Evolutionary conservation across 1,140 invertebrate genomes (phyloP).

Genomic region (Asbolus verrucosus): DNA sequence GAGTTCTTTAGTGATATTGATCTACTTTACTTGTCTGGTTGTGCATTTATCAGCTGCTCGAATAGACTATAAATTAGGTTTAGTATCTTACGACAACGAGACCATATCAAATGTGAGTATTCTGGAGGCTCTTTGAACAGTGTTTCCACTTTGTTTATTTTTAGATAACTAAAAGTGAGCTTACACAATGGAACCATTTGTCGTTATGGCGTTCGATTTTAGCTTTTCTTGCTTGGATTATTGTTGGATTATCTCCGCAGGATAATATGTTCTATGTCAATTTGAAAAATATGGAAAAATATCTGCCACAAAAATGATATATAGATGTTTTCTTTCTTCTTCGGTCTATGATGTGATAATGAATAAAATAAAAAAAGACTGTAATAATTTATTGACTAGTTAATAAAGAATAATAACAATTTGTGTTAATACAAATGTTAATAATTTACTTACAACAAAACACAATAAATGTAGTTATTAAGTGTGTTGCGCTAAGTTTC

Average conservation of each 20-base stretch:
- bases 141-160: slow-evolving; percentile 43
- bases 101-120: slow-evolving; percentile 45
- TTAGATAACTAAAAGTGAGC: slow-evolving; percentile 59
- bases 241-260: slow-evolving; percentile 58
- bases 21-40: slow-evolving; percentile 59
- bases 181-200: slow-evolving; percentile 61
- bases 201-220: slow-evolving; percentile 61
- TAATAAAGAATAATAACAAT: slow-evolving; percentile 34
- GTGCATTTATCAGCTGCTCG: slow-evolving; percentile 60
- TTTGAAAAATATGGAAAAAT: slow-evolving; percentile 60
- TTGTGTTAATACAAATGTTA: slow-evolving; percentile 12
- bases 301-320: slow-evolving; percentile 49
- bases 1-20: slow-evolving; percentile 59
- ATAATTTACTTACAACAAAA: too few relatives aligned
- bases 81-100: slow-evolving; percentile 52
- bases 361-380: slow-evolving; percentile 35
- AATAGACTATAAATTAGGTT: slow-evolving; percentile 60
- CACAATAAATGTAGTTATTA: background rate
- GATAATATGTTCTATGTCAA: slow-evolving; percentile 61
- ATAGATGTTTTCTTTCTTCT: slow-evolving; percentile 19
- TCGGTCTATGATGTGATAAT: slow-evolving; percentile 31
- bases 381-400: slow-evolving; percentile 39
- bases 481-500: too few relatives aligned
- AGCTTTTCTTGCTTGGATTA: slow-evolving; percentile 62
- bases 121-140: background rate